A percentile compares a stretch with the other conserved stretches of the same genome.
phyloP scores from a whole-genome alignment of 2,888 invertebrate genomes.

The Netelia virgata region DNA sequence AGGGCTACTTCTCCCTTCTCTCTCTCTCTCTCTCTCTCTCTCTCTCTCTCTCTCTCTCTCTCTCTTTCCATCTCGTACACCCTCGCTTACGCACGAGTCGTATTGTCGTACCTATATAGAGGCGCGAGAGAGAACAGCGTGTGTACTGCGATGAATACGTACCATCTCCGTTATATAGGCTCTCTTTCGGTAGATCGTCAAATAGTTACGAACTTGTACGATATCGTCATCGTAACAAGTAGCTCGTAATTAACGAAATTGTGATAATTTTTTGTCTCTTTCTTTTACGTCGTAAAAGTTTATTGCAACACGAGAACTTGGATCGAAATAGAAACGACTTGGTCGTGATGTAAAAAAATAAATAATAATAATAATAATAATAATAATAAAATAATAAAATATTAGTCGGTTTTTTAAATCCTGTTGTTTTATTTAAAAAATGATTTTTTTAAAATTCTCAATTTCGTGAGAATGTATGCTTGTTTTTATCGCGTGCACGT shows the following conservation, averaged over 20 bases:
- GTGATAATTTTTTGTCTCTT: background rate
- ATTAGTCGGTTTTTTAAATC: background rate
- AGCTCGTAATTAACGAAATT: background rate
- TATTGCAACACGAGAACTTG: no score
- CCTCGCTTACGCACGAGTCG: background rate
- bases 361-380: no score
- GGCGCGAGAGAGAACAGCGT: background rate
- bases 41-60: no score
- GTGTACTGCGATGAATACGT: constrained; percentile 40
- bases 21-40: background rate
- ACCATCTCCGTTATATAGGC: background rate
- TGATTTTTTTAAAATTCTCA: background rate
- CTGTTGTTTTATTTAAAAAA: background rate
- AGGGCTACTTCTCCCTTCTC: constrained; percentile 25
- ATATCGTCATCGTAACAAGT: background rate
- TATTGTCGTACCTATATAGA: constrained; percentile 5
- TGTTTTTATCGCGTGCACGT: background rate
- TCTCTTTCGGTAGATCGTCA: background rate
- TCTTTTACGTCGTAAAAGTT: background rate
- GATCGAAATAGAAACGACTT: no score
- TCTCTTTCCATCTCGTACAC: background rate
- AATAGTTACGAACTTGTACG: background rate
- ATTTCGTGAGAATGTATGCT: background rate
- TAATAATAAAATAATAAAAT: no score
- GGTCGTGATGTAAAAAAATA: no score